phyloP scores from a whole-genome alignment of 2,113 vertebrate species.

The Odocoileus hemionus region DNA sequence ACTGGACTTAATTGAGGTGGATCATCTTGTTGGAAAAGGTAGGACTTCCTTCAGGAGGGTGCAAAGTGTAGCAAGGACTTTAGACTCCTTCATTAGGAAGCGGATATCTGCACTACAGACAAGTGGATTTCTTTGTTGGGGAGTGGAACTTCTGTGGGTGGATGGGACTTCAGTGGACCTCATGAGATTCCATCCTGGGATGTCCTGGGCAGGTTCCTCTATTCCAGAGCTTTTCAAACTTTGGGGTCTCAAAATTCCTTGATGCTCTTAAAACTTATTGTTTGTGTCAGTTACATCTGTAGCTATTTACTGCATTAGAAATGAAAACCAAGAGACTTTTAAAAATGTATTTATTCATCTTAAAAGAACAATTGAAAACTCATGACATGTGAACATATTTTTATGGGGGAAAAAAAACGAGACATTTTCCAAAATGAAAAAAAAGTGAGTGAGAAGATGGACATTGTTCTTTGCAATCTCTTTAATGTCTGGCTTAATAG shows the following conservation, averaged over 20 bases:
- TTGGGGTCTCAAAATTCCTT: neutral
- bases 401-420: neutral
- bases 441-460: neutral
- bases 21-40: neutral
- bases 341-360: neutral
- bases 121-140: neutral
- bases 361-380: neutral
- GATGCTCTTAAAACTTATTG: neutral
- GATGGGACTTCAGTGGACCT: neutral
- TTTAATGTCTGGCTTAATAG: neutral
- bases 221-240: neutral
- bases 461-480: neutral
- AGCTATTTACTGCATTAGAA: neutral
- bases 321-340: neutral
- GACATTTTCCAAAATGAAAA: neutral
- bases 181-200: rapidly evolving
- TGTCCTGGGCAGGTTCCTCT: neutral
- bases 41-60: neutral
- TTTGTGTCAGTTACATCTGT: neutral
- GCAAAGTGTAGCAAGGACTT: neutral
- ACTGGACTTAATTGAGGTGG: neutral
- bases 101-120: neutral
- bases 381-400: neutral
- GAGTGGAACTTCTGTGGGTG: neutral
- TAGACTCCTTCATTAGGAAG: neutral